Conservation (phyloP, 2,113 vertebrate species). For the Narcine bancroftii region DNA sequence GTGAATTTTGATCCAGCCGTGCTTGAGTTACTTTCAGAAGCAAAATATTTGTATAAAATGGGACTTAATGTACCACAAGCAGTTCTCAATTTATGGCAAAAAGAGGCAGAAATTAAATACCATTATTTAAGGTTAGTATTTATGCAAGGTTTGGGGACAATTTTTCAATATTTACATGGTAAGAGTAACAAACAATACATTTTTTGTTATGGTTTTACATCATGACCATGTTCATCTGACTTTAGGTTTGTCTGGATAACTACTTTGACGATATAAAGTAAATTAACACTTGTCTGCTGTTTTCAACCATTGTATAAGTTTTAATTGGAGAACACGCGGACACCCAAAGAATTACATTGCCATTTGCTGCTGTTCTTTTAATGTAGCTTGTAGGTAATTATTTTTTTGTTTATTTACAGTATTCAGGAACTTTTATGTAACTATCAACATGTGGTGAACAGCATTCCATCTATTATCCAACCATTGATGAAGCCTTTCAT, state of each 20-base stretch:
- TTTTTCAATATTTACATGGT: background rate
- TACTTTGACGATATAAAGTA: background rate
- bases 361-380: background rate
- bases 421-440: conserved; percentile 56
- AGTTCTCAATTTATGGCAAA: conserved; percentile 49
- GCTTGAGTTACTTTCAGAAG: conserved; percentile 63
- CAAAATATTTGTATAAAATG: conserved; percentile 60
- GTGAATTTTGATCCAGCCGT: conserved; percentile 66
- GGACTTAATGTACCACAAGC: conserved; percentile 54
- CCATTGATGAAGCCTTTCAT: conserved; percentile 63
- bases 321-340: background rate
- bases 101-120: conserved; percentile 55
- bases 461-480: conserved; percentile 54
- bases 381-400: background rate
- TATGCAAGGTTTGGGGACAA: background rate
- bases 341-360: background rate
- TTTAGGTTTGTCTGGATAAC: background rate
- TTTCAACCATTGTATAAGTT: background rate
- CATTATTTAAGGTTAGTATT: conserved; percentile 55
- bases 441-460: conserved; percentile 47
- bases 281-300: background rate
- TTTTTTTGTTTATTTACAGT: conserved; percentile 48
- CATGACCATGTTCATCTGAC: background rate
- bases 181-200: background rate
- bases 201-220: background rate